phyloP scores from a whole-genome alignment of 2,888 invertebrate genomes.

The Athripsodes cinereus region DNA sequence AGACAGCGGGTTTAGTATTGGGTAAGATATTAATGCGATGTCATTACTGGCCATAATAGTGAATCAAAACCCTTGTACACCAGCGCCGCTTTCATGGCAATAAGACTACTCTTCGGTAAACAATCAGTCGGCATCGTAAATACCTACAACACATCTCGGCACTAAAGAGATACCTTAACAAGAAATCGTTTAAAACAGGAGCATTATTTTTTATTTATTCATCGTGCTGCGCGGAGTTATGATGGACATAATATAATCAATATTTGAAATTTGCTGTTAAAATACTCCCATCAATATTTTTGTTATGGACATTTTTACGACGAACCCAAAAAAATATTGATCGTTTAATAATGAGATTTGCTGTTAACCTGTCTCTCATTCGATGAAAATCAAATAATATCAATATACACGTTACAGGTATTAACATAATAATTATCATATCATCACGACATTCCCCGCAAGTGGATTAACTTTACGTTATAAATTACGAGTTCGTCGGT shows the following conservation, averaged over 20 bases:
- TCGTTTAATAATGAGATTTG: neutral
- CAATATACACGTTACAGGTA: too few species aligned
- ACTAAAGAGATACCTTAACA: neutral
- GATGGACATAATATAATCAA: constrained; percentile 2
- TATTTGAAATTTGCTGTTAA: neutral
- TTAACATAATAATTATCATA: too few species aligned
- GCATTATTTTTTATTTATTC: neutral
- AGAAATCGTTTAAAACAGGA: constrained; percentile 1
- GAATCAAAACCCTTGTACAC: constrained; percentile 10
- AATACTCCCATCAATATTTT: neutral
- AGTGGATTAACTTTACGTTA: too few species aligned
- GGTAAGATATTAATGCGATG: neutral
- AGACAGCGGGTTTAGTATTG: neutral
- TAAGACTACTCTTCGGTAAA: neutral
- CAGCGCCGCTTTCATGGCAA: neutral
- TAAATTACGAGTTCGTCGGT: too few species aligned
- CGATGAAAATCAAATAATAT: neutral
- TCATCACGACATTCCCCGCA: too few species aligned
- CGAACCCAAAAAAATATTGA: neutral
- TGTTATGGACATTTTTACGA: neutral
- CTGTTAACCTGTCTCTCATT: neutral
- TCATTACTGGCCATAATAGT: constrained; percentile 10
- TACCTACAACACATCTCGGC: neutral
- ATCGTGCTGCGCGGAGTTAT: neutral
- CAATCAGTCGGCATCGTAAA: neutral